Base-by-base conservation (phyloP, 2,888 invertebrate species). In the Drosophila quasianomalipes region DNA sequence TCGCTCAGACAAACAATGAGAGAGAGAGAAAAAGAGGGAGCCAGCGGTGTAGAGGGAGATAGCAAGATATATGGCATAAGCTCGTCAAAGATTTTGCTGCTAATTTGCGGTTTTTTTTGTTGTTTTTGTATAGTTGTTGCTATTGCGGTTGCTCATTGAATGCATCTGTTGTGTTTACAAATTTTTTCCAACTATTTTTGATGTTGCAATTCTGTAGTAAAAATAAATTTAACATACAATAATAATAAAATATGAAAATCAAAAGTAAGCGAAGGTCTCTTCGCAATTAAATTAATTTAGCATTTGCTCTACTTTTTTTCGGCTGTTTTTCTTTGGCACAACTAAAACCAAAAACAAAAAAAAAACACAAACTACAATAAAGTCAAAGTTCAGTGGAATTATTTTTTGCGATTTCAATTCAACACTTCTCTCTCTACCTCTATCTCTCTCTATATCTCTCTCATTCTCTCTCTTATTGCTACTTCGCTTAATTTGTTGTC, bases 361-460 rank as follows among this genome's bases (percentile, higher is more conserved):
- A 31, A 14, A 26, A 7, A n/a, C n/a, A 35, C 54, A 1, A 22
- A n/a, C n/a, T 16, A 31, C 6, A 62, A 39, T 41, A 60, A 47
- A 70, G 35, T 39, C 83, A 73, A 75, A 88, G 86, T 82, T 82
- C 70, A 76, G 70, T 69, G 47, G 60, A 51, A 79, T 65, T 74
- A 41, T 68, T 71, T 72, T 61, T 26, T 28, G 70, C 70, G 58
- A 55, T 63, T 52, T 66, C 30, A 53, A 19, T 62, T 37, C 31
- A 28, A 14, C n/a, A 22, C 35, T 14, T 14, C 22, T 30, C 22
- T 19, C 9, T 47, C 7, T 22, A 12, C 16, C 9, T 22, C 16
- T 19, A 16, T 3, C 1, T 49, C 31, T 51, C 16, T 26, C 3
- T 33, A 9, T 19, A 12, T 33, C 41, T 41, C 6, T n/a, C 14